phyloP scores from a whole-genome alignment of 2,888 invertebrate species.

The Hipparchia sbordonii region DNA sequence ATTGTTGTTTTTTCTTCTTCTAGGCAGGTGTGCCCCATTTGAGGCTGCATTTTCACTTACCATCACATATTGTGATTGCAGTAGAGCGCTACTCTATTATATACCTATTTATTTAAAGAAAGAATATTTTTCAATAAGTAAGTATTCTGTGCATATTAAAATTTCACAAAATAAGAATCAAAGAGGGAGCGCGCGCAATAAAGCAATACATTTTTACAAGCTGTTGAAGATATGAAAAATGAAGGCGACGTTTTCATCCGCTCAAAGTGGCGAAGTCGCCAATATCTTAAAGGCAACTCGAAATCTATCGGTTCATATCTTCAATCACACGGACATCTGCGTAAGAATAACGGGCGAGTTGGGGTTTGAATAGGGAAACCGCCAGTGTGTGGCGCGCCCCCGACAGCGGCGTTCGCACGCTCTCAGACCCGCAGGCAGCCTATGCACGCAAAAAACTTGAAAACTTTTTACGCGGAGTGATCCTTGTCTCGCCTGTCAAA shows the following conservation, averaged over 20 bases:
- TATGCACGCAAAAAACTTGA: constrained; percentile 55
- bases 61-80: too few species aligned
- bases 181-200: constrained; percentile 13
- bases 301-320: constrained; percentile 39
- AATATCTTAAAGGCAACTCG: constrained; percentile 37
- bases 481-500: not conserved
- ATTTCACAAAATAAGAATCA: constrained; percentile 17
- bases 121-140: not conserved
- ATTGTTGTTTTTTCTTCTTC: too few species aligned
- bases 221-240: constrained; percentile 35
- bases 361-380: constrained; percentile 75
- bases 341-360: constrained; percentile 76
- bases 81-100: too few species aligned
- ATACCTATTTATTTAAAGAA: too few species aligned
- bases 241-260: constrained; percentile 35
- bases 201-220: constrained; percentile 34
- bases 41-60: too few species aligned
- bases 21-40: too few species aligned
- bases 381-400: constrained; percentile 73
- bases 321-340: constrained; percentile 63
- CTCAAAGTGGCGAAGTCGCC: constrained; percentile 34
- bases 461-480: constrained; percentile 46
- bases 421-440: constrained; percentile 46
- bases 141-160: constrained; percentile 14
- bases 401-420: constrained; percentile 61